Percentiles rank a stretch among this genome's conserved stretches.
Conservation (phyloP, 2,113 vertebrate genomes). For the Seriola rivoliana region DNA sequence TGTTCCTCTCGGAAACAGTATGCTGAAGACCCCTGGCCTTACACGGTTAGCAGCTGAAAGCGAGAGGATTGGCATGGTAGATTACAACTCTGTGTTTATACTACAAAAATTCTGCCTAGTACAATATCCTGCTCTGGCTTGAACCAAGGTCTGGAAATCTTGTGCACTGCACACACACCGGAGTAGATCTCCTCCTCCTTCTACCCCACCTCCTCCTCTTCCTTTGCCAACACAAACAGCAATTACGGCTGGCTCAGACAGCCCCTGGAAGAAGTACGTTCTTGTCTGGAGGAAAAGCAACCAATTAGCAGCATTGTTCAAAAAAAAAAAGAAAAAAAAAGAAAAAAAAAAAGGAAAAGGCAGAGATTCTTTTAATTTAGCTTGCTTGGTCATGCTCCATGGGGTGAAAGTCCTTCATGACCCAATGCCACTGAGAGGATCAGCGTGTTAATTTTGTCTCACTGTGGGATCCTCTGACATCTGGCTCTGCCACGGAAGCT, state of each 20-base stretch:
- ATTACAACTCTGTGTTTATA: conserved; percentile 90
- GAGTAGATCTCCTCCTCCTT: conserved; percentile 80
- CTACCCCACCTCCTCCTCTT: conserved; percentile 71
- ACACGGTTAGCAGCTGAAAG: conserved; percentile 81
- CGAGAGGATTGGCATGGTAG: conserved; percentile 83
- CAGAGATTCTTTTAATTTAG: conserved; percentile 71
- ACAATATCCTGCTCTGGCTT: conserved; percentile 90
- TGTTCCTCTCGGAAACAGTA: conserved; percentile 75
- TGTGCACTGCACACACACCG: conserved; percentile 88
- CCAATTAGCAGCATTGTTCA: conserved; percentile 90
- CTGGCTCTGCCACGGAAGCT: conserved; percentile 92
- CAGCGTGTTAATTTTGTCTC: conserved; percentile 88
- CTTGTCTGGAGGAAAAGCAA: conserved; percentile 86
- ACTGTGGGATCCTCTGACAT: conserved; percentile 90
- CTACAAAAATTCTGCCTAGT: conserved; percentile 88
- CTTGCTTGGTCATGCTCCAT: conserved; percentile 49
- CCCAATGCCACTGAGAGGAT: conserved; percentile 89
- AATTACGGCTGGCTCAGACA: conserved; percentile 89
- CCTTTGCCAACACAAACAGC: conserved; percentile 92
- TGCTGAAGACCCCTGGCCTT: conserved; percentile 75
- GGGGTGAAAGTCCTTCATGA: conserved; percentile 79
- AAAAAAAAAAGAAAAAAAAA: conserved; percentile 70
- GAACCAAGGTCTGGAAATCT: conserved; percentile 90
- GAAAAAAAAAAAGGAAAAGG: conserved; percentile 63
- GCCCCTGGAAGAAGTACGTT: conserved; percentile 89